phyloP scores from a whole-genome alignment of 2,888 invertebrate genomes.

The Neoaliturus tenellus region DNA sequence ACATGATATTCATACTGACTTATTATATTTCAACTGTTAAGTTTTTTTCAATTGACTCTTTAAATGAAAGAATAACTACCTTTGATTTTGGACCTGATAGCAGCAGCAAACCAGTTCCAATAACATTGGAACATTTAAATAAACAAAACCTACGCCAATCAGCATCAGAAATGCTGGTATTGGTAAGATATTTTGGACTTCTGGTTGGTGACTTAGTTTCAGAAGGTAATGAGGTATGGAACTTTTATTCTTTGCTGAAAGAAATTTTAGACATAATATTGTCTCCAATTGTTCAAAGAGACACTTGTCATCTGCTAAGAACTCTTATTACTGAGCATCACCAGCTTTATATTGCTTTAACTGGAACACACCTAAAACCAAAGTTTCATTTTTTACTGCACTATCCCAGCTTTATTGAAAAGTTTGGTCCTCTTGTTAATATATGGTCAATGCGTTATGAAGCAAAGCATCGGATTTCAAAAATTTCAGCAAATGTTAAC shows the following conservation, averaged over 20 bases:
- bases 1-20: not conserved
- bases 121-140: not conserved
- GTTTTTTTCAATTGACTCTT: not conserved
- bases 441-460: not conserved
- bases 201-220: not conserved
- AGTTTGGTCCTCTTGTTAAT: not conserved
- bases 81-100: not conserved
- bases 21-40: not conserved
- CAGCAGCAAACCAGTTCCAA: not conserved
- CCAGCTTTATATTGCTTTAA: not conserved
- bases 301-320: not conserved
- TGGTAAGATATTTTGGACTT: not conserved
- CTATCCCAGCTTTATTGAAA: not conserved
- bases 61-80: not conserved
- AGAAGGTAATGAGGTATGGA: not conserved
- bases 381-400: not conserved
- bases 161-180: not conserved
- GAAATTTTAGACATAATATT: not conserved
- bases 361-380: not conserved
- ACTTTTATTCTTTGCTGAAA: not conserved
- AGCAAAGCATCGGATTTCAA: not conserved
- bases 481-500: not conserved
- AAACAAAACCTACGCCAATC: not conserved
- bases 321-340: not conserved
- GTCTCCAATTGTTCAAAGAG: not conserved